These are phyloP conservation scores for Melangyna quadrimaculata DNA, from an alignment of 2,888 invertebrate genomes.

Conservation along the genomic window DNA sequence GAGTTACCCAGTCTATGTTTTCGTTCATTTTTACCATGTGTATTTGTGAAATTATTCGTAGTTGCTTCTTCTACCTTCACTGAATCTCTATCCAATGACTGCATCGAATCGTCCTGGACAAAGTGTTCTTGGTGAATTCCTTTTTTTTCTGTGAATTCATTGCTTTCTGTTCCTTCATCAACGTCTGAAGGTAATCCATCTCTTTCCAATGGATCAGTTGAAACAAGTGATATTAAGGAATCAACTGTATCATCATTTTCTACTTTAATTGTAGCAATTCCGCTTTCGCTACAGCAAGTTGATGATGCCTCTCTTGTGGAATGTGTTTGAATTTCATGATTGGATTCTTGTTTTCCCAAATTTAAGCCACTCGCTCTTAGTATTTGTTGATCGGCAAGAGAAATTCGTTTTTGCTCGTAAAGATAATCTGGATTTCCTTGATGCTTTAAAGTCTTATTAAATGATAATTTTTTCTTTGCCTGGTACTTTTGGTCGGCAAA, in stretches of 20 bases:
- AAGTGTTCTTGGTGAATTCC: neutral
- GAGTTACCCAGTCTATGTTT: neutral
- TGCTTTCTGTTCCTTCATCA: neutral
- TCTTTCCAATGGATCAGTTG: neutral
- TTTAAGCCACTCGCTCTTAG: neutral
- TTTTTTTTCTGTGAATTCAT: neutral
- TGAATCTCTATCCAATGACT: neutral
- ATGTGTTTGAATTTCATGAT: neutral
- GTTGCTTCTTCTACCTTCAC: neutral
- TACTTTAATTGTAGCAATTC: neutral
- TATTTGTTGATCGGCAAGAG: neutral
- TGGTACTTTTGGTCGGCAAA: slow-evolving; percentile 12
- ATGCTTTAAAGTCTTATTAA: neutral
- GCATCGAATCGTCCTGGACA: neutral
- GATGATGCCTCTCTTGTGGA: neutral
- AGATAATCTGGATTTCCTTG: neutral
- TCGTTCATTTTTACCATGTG: neutral
- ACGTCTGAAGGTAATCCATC: neutral
- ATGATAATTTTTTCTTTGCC: slow-evolving; percentile 10
- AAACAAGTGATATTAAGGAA: neutral
- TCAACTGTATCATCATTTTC: neutral
- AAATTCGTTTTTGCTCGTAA: neutral
- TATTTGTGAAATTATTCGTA: neutral
- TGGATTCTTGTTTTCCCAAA: neutral
- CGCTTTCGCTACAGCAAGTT: neutral